Evolutionary conservation across 2,888 invertebrate species (phyloP), one percentile per base, ranked within the genome.

Genomic region (Rhimphoctona megacephalus): DNA sequence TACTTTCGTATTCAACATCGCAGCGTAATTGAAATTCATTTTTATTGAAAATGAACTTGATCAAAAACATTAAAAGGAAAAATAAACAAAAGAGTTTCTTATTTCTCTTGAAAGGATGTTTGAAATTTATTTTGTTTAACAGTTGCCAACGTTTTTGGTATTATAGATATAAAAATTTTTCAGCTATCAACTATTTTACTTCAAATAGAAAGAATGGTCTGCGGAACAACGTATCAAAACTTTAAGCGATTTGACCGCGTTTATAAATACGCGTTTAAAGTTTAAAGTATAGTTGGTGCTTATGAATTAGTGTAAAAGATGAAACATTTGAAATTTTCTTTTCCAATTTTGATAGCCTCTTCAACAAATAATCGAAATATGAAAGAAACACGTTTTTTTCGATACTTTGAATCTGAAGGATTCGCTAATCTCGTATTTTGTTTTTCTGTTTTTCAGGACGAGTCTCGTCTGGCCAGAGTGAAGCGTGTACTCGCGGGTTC

Each of bases 391-490:
- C 39, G 2, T 79, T 54, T 52, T 54, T 8, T 3, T 36, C 25
- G 11, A 25, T 1, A 61, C 25, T 30, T 30, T 30, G 14, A 6
- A 17, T 30, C 1, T 1, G 14, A 46, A 39, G 6, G 8, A 46
- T 30, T 25, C 17, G 30, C 33, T 73, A 36, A 73, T 54, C 33
- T 72, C 1, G 19, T 43, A n/a, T 74, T 54, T 8, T 64, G 0
- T 39, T 78, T 52, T 36, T 36, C 7, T 39, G 2, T 39, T 8
- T 70, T 66, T 74, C 83, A 93, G 93, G 94, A 94, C 85, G 94
- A 94, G 87, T 94, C 94, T 33, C 92, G 94, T 66, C 90, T 94
- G 72, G 93, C 94, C 4, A 90, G 92, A 88, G 94, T 94, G 76
- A 94, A 94, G 85, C 93, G 94, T 19, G 94, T 93, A 30, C 90